Percentiles rank a stretch among this genome's conserved stretches.
Conservation (phyloP, 2,113 vertebrate species). For the Marmota monax region DNA sequence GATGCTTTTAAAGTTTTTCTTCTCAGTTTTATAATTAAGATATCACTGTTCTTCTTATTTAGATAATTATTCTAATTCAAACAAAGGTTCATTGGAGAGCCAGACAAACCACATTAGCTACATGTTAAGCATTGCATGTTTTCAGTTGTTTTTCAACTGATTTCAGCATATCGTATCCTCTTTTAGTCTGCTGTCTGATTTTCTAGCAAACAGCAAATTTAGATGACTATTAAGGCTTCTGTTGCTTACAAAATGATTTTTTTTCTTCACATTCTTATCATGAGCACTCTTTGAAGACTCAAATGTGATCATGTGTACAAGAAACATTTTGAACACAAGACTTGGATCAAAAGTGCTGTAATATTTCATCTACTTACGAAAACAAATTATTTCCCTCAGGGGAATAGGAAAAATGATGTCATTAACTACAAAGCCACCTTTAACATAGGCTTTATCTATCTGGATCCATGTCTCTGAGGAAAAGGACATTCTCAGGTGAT, state of each 20-base stretch:
- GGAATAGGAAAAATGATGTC: neutral
- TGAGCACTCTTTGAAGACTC: neutral
- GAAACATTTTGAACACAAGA: slow-evolving; percentile 14
- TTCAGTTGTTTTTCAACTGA: slow-evolving; percentile 16
- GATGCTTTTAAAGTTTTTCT: neutral
- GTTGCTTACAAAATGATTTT: slow-evolving; percentile 29
- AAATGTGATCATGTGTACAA: neutral
- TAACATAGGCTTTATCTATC: slow-evolving; percentile 8
- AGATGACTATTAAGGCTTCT: neutral
- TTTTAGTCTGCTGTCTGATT: slow-evolving; percentile 36
- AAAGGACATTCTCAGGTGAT: slow-evolving; percentile 67
- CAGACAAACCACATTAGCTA: slow-evolving; percentile 60
- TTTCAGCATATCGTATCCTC: neutral
- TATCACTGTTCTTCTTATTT: slow-evolving; percentile 44
- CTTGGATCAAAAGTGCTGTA: slow-evolving; percentile 37
- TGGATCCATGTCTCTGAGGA: slow-evolving; percentile 51
- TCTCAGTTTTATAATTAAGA: slow-evolving; percentile 68
- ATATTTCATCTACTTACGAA: slow-evolving; percentile 36
- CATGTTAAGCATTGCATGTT: neutral
- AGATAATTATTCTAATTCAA: slow-evolving; percentile 67
- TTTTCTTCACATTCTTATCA: neutral
- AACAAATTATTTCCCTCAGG: slow-evolving; percentile 39
- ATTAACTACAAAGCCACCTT: slow-evolving; percentile 65
- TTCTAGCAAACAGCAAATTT: slow-evolving; percentile 26
- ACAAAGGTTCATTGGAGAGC: slow-evolving; percentile 65